Evolutionary conservation across 2,113 vertebrate genomes (phyloP), one percentile per base, ranked within the genome.

Genomic region (Edolisoma coerulescens): DNA sequence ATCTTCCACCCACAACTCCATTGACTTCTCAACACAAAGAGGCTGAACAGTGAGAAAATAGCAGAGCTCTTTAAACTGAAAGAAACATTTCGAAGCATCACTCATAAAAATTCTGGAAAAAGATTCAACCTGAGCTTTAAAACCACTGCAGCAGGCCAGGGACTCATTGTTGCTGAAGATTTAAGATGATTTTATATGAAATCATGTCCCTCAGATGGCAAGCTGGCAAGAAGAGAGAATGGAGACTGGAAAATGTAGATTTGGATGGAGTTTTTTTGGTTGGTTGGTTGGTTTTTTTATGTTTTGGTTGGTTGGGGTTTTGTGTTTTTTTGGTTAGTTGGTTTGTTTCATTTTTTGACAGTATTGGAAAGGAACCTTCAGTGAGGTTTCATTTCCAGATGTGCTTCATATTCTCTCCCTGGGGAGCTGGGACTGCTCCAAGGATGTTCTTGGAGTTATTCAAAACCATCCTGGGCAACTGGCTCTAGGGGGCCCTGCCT

Each of bases 1-100:
- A 96, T 97, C 89, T 97, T 97, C 98, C 97, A 96, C 97, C 97
- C 96, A 97, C 98, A 94, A 83, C 80, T 95, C 97, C 97, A 96
- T 95, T 97, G 97, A 98, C 97, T 98, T 96, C 89, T 97, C 94
- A 97, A 94, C 79, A 92, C 94, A 97, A 97, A 95, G 94, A 97
- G 75, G 84, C 70, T 82, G 97, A 97, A 96, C 65, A 32, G 85
- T 47, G 44, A 98, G 95, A 97, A 96, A 97, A 97, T 86, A 97
- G 95, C 93, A 93, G 90, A 96, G 73, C 23, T 45, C 80, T 97
- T 95, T 89, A 96, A 96, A 95, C 75, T 57, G 90, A 91, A 93
- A 54, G 86, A 97, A 97, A 95, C 45, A 80, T 95, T 96, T 94
- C 78, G 92, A 97, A 96, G 89, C 30, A 10, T 94, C 89, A 92